A percentile compares a stretch with the other conserved stretches of the same genome.
These are phyloP conservation scores for Telmatochromis brichardi DNA, from an alignment of 2,113 vertebrate genomes.

Conservation along the genomic window DNA sequence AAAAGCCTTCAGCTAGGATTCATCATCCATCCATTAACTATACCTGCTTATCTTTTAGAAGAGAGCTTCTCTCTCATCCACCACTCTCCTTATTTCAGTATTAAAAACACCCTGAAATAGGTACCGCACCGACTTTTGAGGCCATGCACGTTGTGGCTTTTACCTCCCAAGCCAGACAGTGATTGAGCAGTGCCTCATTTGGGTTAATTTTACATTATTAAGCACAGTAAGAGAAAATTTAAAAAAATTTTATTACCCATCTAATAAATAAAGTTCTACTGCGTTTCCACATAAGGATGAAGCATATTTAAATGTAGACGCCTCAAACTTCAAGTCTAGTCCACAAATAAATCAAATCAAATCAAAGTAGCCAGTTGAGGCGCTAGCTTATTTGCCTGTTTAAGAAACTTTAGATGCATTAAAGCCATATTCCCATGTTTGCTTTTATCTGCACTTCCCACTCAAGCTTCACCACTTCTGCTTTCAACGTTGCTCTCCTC, in stretches of 20 bases:
- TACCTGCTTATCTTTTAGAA: background rate
- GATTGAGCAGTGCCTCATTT: background rate
- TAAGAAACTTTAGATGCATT: background rate
- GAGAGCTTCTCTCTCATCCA: background rate
- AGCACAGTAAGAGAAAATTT: background rate
- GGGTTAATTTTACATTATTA: background rate
- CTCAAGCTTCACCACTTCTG: background rate
- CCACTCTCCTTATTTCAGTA: background rate
- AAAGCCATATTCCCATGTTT: background rate
- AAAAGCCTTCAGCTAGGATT: background rate
- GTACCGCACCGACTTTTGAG: accelerated
- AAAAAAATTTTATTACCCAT: too few relatives aligned
- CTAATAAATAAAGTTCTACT: background rate
- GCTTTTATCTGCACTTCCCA: background rate
- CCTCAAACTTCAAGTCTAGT: background rate
- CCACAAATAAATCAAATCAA: background rate
- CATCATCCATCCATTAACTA: background rate
- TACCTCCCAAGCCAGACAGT: background rate
- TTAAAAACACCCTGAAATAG: background rate
- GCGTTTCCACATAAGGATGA: background rate
- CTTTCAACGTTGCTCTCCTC: background rate
- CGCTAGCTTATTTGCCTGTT: background rate
- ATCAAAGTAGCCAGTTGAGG: background rate
- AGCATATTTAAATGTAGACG: background rate
- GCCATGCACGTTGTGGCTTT: background rate